These are phyloP conservation scores for Apomyelois bistriatella DNA, from an alignment of 2,888 invertebrate species.

Conservation along the genomic window DNA sequence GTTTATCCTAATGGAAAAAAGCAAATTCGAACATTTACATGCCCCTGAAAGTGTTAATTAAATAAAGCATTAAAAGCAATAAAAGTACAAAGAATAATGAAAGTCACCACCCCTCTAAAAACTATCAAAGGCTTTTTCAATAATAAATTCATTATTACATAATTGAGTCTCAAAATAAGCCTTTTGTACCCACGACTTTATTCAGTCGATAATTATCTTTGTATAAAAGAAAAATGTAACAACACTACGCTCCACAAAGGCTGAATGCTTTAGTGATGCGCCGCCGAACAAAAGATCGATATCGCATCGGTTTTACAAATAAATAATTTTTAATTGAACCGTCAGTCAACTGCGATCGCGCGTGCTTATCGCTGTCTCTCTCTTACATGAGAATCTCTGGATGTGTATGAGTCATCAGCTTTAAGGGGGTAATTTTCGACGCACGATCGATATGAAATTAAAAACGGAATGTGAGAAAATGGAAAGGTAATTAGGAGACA, in stretches of 20 bases:
- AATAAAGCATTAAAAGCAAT: neutral
- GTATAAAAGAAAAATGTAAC: slow-evolving; percentile 46
- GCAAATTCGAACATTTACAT: no score
- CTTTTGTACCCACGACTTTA: slow-evolving; percentile 23
- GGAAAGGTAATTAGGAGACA: slow-evolving; percentile 3
- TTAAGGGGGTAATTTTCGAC: slow-evolving; percentile 12
- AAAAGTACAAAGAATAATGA: neutral
- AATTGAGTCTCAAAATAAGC: slow-evolving; percentile 41
- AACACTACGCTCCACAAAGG: slow-evolving; percentile 38
- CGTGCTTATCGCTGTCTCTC: slow-evolving; percentile 23
- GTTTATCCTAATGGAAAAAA: no score
- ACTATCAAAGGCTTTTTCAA: slow-evolving; percentile 21
- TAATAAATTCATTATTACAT: slow-evolving; percentile 38
- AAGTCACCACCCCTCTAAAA: neutral
- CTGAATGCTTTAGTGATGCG: slow-evolving; percentile 43
- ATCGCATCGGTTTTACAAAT: slow-evolving; percentile 48
- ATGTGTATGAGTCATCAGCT: slow-evolving; percentile 17
- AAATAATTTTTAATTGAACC: slow-evolving; percentile 59
- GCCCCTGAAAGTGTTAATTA: neutral
- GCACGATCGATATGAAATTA: slow-evolving; percentile 11
- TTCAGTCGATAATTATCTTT: slow-evolving; percentile 43
- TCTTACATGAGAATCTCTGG: slow-evolving; percentile 19
- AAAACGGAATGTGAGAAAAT: slow-evolving; percentile 6
- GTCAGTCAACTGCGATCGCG: slow-evolving; percentile 42
- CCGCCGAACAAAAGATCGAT: slow-evolving; percentile 42